Base-by-base conservation (phyloP, 2,888 invertebrate species). In the Germaria angustata region DNA sequence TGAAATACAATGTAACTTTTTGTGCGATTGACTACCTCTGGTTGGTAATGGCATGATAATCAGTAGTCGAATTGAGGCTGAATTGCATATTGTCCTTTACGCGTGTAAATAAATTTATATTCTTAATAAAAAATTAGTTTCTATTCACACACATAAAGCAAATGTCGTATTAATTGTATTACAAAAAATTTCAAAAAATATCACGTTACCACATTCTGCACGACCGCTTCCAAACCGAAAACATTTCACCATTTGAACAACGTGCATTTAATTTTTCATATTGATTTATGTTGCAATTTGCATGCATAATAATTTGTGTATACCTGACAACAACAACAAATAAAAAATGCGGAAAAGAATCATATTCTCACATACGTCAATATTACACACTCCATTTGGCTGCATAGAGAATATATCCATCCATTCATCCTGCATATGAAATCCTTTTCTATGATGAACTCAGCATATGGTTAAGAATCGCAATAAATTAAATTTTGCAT, bases 221-320 rank as follows among this genome's bases (percentile, higher is more conserved):
- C 69, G 69, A 79, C 72, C 84, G 72, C 66, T 76, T 41, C 55
- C 49, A 63, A 55, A 73, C 44, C 41, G 0, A 36, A 36, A 51
- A 8, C 32, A 36, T 36, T 46, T 32, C 6, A 63, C 6, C 9
- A 24, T 46, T 59, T 59, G 63, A 75, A 78, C 75, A 71, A 24
- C 17, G 28, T 78, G 78, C 65, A 78, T 75, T 81, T 41, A 53
- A 77, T 15, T 61, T 59, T 59, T 11, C 28, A 46, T 61, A 55
- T 72, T 46, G 41, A 59, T 75, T 69, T 51, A 46, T 55, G 76
- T 32, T 24, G 34, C 80, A 75, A 84, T 85, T 85, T 84, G 84
- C 84, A 84, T 85, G 84, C 82, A 81, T 84, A 68, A 80, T 85
- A 85, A 85, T 84, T 85, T 85, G 73, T 69, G 61, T 79, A 78